Base-by-base conservation (phyloP, 2,113 vertebrate species). In the Apodemus speciosus region DNA sequence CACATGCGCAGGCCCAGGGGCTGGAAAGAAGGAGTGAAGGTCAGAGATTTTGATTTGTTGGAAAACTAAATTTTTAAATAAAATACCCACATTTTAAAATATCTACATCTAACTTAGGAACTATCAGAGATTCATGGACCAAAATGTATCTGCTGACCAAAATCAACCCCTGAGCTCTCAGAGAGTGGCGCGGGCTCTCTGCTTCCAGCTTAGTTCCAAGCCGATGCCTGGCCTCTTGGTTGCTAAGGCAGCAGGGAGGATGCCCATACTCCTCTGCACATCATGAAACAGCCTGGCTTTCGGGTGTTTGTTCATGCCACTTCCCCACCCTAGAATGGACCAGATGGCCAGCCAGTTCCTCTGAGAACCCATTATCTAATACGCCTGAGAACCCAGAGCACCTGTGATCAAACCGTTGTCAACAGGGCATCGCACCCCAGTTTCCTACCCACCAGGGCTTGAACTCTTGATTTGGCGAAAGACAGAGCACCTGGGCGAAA, bases 41-140 rank as follows among this genome's bases (percentile, higher is more conserved):
- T 40, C 68, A 73, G n/a, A 92, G 43, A 89, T 56, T 86, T 85
- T 8, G 5, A 21, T 68, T 92, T 90, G 43, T 43, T 79, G 10
- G 40, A 91, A 90, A 93, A 84, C 25, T 38, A 90, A 40, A 56
- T 51, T 68, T 85, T n/a, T 56, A 83, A 91, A 60, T 46, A 16
- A 94, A 90, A 89, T 75, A 71, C 4, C 6, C 27, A 51, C 35
- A 4, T 46, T 89, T 64, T 58, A 76, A 91, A 91, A 68, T 80
- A 43, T 66, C 75, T 79, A 32, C 23, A 9, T 32, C 72, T 71
- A 93, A 85, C 21, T 38, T 64, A 38, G 46, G 62, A 85, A 81
- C 49, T 71, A 21, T 30, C 23, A 83, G 66, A 92, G 56, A 53
- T 49, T 32, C 25, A 6, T 3, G 21, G 1, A 4, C 71, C 66